These are phyloP conservation scores for Dromococcyx pavoninus DNA, from an alignment of 2,797 vertebrate species.

Conservation along the genomic window DNA sequence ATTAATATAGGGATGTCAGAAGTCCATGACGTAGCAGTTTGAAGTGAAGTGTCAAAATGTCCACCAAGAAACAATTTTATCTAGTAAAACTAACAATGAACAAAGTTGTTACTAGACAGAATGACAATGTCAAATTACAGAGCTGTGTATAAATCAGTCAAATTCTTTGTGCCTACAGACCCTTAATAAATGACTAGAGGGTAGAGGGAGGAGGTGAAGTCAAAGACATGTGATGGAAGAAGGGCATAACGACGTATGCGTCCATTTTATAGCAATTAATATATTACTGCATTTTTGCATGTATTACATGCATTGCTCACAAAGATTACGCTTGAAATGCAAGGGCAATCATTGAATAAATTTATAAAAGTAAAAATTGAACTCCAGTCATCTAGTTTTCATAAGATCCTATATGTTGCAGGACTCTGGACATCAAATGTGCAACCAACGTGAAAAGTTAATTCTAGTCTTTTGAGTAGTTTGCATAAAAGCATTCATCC, in stretches of 20 bases:
- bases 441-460: conserved; percentile 80
- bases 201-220: conserved; percentile 8
- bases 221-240: background rate
- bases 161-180: conserved; percentile 45
- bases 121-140: conserved; percentile 67
- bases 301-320: conserved; percentile 19
- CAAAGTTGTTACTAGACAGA: conserved; percentile 54
- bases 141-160: conserved; percentile 47
- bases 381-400: conserved; percentile 52
- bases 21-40: conserved; percentile 22
- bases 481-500: conserved; percentile 82
- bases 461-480: conserved; percentile 75
- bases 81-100: conserved; percentile 49
- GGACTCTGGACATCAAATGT: conserved; percentile 72
- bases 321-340: conserved; percentile 52
- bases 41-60: conserved; percentile 43
- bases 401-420: conserved; percentile 72
- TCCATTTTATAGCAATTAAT: conserved; percentile 56
- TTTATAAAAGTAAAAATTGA: conserved; percentile 57
- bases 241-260: background rate
- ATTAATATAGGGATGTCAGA: conserved; percentile 68
- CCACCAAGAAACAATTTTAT: conserved; percentile 55
- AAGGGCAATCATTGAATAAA: conserved; percentile 47
- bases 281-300: conserved; percentile 11
- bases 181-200: conserved; percentile 22